Base-by-base conservation (phyloP, 2,888 invertebrate species). In the Hecatera dysodea region DNA sequence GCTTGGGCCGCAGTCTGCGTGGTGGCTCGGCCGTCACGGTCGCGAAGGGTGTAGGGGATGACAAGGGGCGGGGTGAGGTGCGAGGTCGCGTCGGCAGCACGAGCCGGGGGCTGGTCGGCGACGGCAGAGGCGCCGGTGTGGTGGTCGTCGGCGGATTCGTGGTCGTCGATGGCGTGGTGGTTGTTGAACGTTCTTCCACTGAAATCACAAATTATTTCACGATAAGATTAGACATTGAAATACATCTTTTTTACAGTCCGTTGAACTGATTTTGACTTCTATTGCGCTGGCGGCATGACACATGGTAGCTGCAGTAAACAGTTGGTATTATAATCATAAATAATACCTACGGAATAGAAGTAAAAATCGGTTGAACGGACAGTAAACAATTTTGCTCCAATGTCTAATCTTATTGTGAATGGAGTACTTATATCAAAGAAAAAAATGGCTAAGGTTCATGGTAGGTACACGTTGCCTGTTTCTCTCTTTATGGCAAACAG, bases 151-250 rank as follows among this genome's bases (percentile, higher is more conserved):
- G 84, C 0, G 88, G 72, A 1, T 55, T 79, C 1, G 73, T 69
- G 0, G 89, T 88, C 0, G 91, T 86, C 0, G 36, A 89, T 0
- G 89, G 81, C 0, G 88, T 88, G 0, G 91, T 86, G 0, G 89
- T 89, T 2, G 78, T 75, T 0, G 86, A 94, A 88, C 91, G 90
- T 83, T 97, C 97, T 85, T 97, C 96, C 80, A 94, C 95, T 94
- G 89, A 69, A 22, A 57, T 50, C 11, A 42, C 7, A 24, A 15
- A 24, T n/a, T n/a, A n/a, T n/a, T n/a, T n/a, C n/a, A n/a, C n/a
- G n/a, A n/a, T n/a, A n/a, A n/a, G n/a, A n/a, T n/a, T n/a, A n/a
- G n/a, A n/a, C n/a, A n/a, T n/a, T n/a, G n/a, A n/a, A n/a, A n/a
- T n/a, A n/a, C n/a, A n/a, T n/a, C n/a, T n/a, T n/a, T n/a, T n/a